A percentile compares a stretch with the other conserved stretches of the same genome.
Conservation (phyloP, 2,113 vertebrate species). For the Platichthys stellatus region DNA sequence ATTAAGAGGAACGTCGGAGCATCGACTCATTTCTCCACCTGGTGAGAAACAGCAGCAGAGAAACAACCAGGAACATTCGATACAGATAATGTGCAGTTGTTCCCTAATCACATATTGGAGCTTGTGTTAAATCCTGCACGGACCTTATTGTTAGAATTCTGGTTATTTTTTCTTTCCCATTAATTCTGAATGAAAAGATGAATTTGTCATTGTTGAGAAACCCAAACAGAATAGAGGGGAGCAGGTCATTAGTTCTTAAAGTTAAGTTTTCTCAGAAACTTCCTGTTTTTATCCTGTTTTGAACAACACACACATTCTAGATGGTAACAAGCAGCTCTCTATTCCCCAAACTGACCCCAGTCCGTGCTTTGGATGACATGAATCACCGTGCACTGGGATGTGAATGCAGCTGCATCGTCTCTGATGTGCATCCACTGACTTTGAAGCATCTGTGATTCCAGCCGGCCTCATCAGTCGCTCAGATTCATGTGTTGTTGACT, state of each 20-base stretch:
- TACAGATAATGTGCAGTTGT: conserved; percentile 33
- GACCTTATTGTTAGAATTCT: conserved; percentile 48
- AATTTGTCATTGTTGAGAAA: conserved; percentile 7
- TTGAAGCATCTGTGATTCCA: conserved; percentile 18
- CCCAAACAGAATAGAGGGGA: neutral
- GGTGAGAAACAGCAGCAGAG: conserved; percentile 6
- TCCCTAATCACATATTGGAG: conserved; percentile 40
- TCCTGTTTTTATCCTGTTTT: too few relatives aligned
- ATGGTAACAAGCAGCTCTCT: conserved; percentile 1
- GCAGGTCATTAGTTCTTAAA: neutral
- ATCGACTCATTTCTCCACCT: neutral
- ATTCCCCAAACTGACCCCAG: neutral
- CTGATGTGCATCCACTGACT: conserved; percentile 3
- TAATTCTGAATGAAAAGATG: conserved; percentile 21
- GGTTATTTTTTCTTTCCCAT: neutral
- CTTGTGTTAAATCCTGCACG: conserved; percentile 15
- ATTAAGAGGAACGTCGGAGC: conserved; percentile 27
- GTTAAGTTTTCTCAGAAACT: conserved; percentile 1
- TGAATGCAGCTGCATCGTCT: neutral
- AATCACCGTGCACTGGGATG: conserved; percentile 15
- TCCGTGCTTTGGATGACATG: neutral
- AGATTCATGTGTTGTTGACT: conserved; percentile 34
- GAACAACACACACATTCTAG: neutral
- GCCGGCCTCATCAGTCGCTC: conserved; percentile 22
- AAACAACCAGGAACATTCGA: conserved; percentile 37